These are phyloP conservation scores for Drosophila diplacantha DNA, from an alignment of 2,888 invertebrate genomes.

Conservation along the genomic window DNA sequence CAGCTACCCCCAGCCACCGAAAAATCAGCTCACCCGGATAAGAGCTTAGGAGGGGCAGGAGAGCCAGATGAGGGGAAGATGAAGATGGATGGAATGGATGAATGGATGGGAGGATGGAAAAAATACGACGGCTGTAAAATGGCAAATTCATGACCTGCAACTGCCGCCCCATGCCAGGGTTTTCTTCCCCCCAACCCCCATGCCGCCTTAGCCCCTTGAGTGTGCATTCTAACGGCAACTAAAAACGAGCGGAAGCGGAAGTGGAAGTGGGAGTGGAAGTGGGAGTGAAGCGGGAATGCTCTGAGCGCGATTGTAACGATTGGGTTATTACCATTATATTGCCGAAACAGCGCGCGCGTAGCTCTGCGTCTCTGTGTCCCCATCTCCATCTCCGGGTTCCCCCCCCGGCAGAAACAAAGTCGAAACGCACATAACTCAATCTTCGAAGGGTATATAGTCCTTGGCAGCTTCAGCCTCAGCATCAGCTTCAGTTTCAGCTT, in stretches of 20 bases:
- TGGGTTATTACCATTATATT: constrained; percentile 76
- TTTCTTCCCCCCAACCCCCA: background rate
- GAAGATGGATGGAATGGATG: constrained; percentile 12
- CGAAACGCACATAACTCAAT: constrained; percentile 76
- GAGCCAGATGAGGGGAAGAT: background rate
- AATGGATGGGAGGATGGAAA: constrained; percentile 48
- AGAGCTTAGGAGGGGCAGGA: constrained; percentile 53
- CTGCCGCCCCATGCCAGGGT: constrained; percentile 43
- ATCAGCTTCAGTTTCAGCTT: background rate
- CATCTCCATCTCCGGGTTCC: no score
- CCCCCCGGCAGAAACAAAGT: constrained; percentile 62
- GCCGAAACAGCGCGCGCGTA: constrained; percentile 65
- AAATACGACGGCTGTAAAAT: constrained; percentile 78
- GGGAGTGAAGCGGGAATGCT: background rate
- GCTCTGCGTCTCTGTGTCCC: constrained; percentile 4
- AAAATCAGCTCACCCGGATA: constrained; percentile 67
- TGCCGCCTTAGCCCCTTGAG: constrained; percentile 9
- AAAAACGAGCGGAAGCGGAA: constrained; percentile 55
- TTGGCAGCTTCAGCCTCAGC: constrained; percentile 8
- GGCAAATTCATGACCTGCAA: constrained; percentile 78
- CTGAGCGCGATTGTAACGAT: constrained; percentile 61
- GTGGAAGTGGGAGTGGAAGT: constrained; percentile 46
- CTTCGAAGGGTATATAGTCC: constrained; percentile 64
- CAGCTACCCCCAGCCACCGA: background rate
- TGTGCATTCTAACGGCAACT: constrained; percentile 68